Percentiles rank a stretch among this genome's conserved stretches.
Conservation (phyloP, 2,888 invertebrate genomes). For the Drosophila suboccidentalis region DNA sequence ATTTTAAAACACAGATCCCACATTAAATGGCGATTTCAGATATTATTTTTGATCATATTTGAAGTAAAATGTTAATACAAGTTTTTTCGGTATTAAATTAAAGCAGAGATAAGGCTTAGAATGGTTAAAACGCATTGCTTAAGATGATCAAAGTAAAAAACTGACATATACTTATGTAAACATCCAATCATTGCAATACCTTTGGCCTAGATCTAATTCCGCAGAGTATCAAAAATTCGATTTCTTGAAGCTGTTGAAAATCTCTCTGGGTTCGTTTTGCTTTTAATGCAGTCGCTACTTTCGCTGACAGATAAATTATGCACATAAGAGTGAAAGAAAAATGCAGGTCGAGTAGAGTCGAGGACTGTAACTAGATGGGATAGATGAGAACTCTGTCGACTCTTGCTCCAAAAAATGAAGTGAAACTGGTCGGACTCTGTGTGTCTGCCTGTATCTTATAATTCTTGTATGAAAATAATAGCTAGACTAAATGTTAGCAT, state of each 20-base stretch:
- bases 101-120: too few relatives aligned
- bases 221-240: conserved; percentile 2
- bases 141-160: too few relatives aligned
- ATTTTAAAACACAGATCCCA: too few relatives aligned
- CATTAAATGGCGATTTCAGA: too few relatives aligned
- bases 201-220: not conserved
- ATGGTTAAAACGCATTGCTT: too few relatives aligned
- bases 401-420: not conserved
- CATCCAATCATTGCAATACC: not conserved
- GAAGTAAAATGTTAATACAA: too few relatives aligned
- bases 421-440: conserved; percentile 14
- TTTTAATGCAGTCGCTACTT: conserved; percentile 52
- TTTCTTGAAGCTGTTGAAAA: not conserved
- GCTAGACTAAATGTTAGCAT: conserved; percentile 75
- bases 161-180: too few relatives aligned
- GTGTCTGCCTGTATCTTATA: conserved; percentile 69
- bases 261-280: conserved; percentile 1
- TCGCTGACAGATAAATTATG: conserved; percentile 75
- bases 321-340: conserved; percentile 55
- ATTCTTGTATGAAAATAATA: conserved; percentile 76
- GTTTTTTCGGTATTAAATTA: too few relatives aligned
- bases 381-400: conserved; percentile 6
- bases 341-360: conserved; percentile 48
- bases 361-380: conserved; percentile 4
- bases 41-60: too few relatives aligned